A percentile compares a stretch with the other conserved stretches of the same genome.
These are phyloP conservation scores for Lepisosteus oculatus DNA, from an alignment of 2,113 vertebrate species.

Conservation along the genomic window DNA sequence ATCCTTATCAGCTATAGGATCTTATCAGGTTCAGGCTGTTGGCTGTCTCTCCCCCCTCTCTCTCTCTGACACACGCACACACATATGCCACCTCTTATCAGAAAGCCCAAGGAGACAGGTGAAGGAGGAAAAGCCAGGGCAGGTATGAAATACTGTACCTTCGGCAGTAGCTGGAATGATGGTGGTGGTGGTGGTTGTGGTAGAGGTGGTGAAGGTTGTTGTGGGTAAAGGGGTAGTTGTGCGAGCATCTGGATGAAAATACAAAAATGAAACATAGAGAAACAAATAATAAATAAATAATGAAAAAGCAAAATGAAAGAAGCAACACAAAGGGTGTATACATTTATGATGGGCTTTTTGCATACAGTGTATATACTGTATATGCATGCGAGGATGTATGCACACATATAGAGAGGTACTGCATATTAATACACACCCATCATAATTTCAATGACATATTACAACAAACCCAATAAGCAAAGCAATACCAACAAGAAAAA, in stretches of 20 bases:
- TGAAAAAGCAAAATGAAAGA: conserved; percentile 49
- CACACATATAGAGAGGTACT: too few relatives aligned
- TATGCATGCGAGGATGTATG: too few relatives aligned
- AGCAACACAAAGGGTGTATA: conserved; percentile 43
- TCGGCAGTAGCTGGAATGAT: conserved; percentile 64
- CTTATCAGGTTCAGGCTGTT: conserved; percentile 52
- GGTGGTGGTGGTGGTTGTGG: conserved; percentile 50
- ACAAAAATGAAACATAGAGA: conserved; percentile 55
- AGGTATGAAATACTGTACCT: conserved; percentile 70
- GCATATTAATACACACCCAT: too few relatives aligned
- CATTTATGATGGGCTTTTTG: conserved; percentile 13
- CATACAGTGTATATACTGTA: neutral
- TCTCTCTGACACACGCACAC: conserved; percentile 13
- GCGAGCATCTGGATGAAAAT: conserved; percentile 77
- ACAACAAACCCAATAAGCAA: too few relatives aligned
- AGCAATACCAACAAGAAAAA: too few relatives aligned
- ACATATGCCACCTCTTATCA: conserved; percentile 15
- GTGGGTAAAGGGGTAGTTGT: conserved; percentile 72
- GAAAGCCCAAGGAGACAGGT: conserved; percentile 27
- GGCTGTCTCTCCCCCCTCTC: conserved; percentile 32
- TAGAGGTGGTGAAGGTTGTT: conserved; percentile 37
- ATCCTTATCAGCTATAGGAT: conserved; percentile 49
- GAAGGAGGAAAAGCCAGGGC: conserved; percentile 39
- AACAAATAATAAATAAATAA: conserved; percentile 57
- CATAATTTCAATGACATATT: too few relatives aligned